These are phyloP conservation scores for Corythornis madagascariensis DNA, from an alignment of 2,113 vertebrate genomes.

Conservation along the genomic window DNA sequence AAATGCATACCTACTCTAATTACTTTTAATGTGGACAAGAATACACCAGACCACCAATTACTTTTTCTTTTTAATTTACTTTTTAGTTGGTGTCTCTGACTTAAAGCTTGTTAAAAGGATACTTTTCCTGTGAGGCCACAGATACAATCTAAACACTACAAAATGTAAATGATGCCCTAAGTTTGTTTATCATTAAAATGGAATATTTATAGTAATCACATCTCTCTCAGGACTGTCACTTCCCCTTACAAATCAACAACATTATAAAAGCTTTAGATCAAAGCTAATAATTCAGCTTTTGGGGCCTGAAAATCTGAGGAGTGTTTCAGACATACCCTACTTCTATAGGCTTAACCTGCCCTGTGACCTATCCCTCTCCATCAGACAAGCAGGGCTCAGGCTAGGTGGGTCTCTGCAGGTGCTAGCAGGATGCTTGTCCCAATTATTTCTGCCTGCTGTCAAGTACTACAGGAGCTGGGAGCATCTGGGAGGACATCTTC, in stretches of 20 bases:
- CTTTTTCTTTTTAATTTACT: background rate
- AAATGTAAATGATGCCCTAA: constrained; percentile 35
- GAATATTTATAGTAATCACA: constrained; percentile 2
- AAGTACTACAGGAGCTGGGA: background rate
- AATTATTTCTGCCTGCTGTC: background rate
- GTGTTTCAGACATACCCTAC: background rate
- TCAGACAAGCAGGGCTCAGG: background rate
- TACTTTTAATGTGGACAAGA: background rate
- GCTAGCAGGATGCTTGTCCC: background rate
- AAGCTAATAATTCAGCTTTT: background rate
- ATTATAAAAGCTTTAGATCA: background rate
- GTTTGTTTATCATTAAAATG: constrained; percentile 8
- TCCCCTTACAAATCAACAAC: background rate
- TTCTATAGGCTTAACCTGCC: background rate
- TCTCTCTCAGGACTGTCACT: background rate
- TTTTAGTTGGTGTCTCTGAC: constrained; percentile 26
- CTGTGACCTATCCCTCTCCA: background rate
- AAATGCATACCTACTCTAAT: background rate
- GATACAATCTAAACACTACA: constrained; percentile 35
- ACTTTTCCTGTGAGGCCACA: background rate
- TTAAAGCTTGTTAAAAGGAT: constrained; percentile 10
- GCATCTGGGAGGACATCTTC: background rate
- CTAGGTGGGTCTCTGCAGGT: background rate
- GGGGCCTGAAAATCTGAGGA: background rate
- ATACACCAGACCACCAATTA: background rate